phyloP scores from a whole-genome alignment of 1,140 invertebrate species.

The Psix sp. region DNA sequence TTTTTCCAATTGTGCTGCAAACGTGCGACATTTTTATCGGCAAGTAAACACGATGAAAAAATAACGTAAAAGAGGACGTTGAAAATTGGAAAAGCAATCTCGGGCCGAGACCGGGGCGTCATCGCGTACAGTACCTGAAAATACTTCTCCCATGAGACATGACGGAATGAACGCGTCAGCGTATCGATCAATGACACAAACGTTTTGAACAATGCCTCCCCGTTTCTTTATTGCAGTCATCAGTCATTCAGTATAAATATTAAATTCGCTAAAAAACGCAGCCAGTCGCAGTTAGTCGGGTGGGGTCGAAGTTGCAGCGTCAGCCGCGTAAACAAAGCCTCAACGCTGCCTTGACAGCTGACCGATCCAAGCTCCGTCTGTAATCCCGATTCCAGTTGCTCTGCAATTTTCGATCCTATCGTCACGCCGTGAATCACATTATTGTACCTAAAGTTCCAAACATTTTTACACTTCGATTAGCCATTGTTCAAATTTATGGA shows the following conservation, averaged over 20 bases:
- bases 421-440: constrained; percentile 14
- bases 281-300: constrained; percentile 47
- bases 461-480: no score
- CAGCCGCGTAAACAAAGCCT: constrained; percentile 72
- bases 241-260: constrained; percentile 77
- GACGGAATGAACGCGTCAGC: constrained; percentile 48
- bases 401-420: constrained; percentile 48
- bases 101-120: constrained; percentile 46
- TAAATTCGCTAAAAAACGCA: constrained; percentile 76
- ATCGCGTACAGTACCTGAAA: constrained; percentile 61
- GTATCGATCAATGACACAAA: constrained; percentile 77
- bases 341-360: constrained; percentile 66
- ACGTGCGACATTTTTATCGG: not conserved
- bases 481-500: no score
- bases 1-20: no score
- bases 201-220: constrained; percentile 74
- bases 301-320: constrained; percentile 75
- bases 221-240: constrained; percentile 76
- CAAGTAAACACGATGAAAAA: constrained; percentile 3
- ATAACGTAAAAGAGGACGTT: constrained; percentile 8
- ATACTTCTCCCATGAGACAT: constrained; percentile 59
- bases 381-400: constrained; percentile 49
- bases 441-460: no score
- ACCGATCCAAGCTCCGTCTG: constrained; percentile 62
- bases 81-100: constrained; percentile 41